Conservation (phyloP, 2,888 invertebrate genomes). For the Chalcis sispes region DNA sequence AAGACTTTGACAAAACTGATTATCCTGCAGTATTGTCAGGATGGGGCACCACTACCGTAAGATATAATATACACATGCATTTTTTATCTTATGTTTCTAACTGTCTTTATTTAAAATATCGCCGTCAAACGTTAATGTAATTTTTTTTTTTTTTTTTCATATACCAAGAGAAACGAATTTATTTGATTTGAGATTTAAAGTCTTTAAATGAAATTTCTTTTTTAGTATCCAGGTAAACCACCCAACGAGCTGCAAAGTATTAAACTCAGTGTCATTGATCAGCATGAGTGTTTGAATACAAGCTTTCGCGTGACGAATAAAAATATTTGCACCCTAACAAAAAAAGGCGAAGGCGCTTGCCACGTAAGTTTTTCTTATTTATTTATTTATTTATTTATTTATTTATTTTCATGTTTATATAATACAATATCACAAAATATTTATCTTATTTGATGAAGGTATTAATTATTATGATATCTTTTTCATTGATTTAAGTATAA, state of each 20-base stretch:
- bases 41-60: constrained; percentile 73
- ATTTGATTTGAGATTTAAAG: background rate
- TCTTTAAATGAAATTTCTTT: too few species aligned
- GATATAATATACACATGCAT: too few species aligned
- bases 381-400: too few species aligned
- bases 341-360: constrained; percentile 80
- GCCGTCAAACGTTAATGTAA: too few species aligned
- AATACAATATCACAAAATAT: too few species aligned
- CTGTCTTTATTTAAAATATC: too few species aligned
- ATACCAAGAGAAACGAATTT: background rate
- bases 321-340: constrained; percentile 80
- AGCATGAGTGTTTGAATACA: constrained; percentile 74
- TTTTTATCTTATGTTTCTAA: too few species aligned
- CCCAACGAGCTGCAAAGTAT: constrained; percentile 80
- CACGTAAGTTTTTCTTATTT: constrained; percentile 77
- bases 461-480: too few species aligned
- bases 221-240: constrained; percentile 79
- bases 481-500: too few species aligned
- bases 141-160: too few species aligned
- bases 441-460: too few species aligned
- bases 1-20: constrained; percentile 69
- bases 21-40: constrained; percentile 71
- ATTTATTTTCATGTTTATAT: too few species aligned
- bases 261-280: constrained; percentile 77
- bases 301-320: constrained; percentile 77